These are phyloP conservation scores for Numida meleagris DNA, from an alignment of 2,113 vertebrate species.

Conservation along the genomic window DNA sequence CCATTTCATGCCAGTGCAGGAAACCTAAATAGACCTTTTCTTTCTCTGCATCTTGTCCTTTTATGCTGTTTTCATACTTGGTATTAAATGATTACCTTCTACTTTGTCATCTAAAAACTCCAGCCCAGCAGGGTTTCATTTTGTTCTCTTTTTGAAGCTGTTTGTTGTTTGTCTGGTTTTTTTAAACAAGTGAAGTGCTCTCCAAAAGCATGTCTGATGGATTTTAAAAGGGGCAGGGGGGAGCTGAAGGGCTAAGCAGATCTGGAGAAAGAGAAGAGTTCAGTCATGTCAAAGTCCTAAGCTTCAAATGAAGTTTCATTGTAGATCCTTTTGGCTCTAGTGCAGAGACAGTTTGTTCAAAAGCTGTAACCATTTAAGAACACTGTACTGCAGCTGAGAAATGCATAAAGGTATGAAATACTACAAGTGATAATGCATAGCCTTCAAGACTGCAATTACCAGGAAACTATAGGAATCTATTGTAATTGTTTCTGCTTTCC, in stretches of 20 bases:
- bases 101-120: slow-evolving; percentile 73
- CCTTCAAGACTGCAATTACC: slow-evolving; percentile 69
- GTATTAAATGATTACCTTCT: slow-evolving; percentile 71
- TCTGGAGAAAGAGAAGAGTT: slow-evolving; percentile 66
- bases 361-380: slow-evolving; percentile 74
- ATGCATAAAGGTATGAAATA: slow-evolving; percentile 53
- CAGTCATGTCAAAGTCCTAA: slow-evolving; percentile 72
- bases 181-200: slow-evolving; percentile 49
- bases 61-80: slow-evolving; percentile 64
- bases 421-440: slow-evolving; percentile 63
- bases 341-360: slow-evolving; percentile 65
- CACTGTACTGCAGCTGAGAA: slow-evolving; percentile 58
- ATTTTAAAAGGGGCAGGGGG: slow-evolving; percentile 9
- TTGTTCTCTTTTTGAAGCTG: slow-evolving; percentile 66
- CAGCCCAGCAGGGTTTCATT: slow-evolving; percentile 52
- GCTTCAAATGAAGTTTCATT: slow-evolving; percentile 74
- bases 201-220: slow-evolving; percentile 52
- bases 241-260: slow-evolving; percentile 41
- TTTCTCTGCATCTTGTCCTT: slow-evolving; percentile 72
- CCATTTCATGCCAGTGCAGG: slow-evolving; percentile 85
- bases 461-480: slow-evolving; percentile 55
- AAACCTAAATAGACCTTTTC: slow-evolving; percentile 73
- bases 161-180: neutral
- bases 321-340: slow-evolving; percentile 65
- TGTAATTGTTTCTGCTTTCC: slow-evolving; percentile 56